Conservation (phyloP, 2,888 invertebrate genomes). For the Malachius bipustulatus region DNA sequence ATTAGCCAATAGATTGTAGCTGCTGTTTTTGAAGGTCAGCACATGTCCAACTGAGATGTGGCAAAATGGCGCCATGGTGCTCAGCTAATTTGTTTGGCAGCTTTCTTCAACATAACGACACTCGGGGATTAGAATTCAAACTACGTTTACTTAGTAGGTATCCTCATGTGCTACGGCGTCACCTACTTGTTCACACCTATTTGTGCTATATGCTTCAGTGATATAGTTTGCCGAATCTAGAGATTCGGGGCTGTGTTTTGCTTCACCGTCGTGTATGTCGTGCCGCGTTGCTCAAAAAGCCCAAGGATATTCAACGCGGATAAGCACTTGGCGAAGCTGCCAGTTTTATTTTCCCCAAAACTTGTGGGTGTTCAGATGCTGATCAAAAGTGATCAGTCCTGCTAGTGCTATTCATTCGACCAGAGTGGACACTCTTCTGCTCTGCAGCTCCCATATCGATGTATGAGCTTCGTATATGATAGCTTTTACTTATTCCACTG, state of each 20-base stretch:
- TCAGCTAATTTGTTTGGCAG: conserved; percentile 58
- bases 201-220: conserved; percentile 74
- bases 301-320: conserved; percentile 95
- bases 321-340: conserved; percentile 86
- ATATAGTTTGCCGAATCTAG: conserved; percentile 82
- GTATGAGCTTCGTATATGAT: conserved; percentile 92
- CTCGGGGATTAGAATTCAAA: conserved; percentile 82
- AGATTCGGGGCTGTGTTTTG: conserved; percentile 88
- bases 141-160: conserved; percentile 82
- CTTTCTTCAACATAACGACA: conserved; percentile 64
- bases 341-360: conserved; percentile 83
- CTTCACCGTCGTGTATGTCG: conserved; percentile 94
- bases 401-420: conserved; percentile 83
- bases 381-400: conserved; percentile 87
- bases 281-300: conserved; percentile 94
- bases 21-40: too few species aligned
- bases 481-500: conserved; percentile 86
- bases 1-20: too few species aligned
- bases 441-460: conserved; percentile 85
- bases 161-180: conserved; percentile 82
- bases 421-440: conserved; percentile 82
- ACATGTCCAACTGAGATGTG: conserved; percentile 75
- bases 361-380: conserved; percentile 80
- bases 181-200: conserved; percentile 86
- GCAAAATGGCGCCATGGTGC: conserved; percentile 88